Evolutionary conservation across 2,888 invertebrate genomes (phyloP), one percentile per base, ranked within the genome.

Genomic region (Cactoblastis cactorum): DNA sequence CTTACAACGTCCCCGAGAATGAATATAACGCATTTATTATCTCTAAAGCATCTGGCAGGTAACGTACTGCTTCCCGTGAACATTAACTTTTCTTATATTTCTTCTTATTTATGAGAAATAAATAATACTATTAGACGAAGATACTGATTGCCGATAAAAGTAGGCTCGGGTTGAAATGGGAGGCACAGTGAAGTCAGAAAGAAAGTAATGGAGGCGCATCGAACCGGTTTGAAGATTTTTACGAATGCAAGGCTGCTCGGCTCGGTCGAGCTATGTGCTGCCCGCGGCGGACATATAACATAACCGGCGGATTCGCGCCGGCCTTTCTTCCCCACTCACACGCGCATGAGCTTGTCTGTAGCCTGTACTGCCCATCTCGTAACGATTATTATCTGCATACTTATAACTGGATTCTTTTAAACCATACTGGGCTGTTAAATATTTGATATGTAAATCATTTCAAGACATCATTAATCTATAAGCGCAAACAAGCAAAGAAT

Each of bases 141-240:
- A 89, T 89, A 87, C 87, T 85, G 85, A 89, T 87, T 87, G 80
- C 84, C 81, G 89, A 89, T 89, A 89, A 89, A 88, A 89, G 86
- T 86, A 85, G 85, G 84, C 83, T 83, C 85, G 80, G 84, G 87
- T 87, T 84, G 86, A 86, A 58, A 88, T 87, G 87, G 87, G 88
- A 85, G 88, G 87, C 86, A 83, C 84, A 75, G 74, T 84, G 80
- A 86, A 85, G 81, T 83, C 84, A 86, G 89, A 88, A 88, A 87
- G 89, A 88, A 88, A 88, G 88, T 87, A 87, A 87, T 88, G 87
- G 87, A 83, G 85, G 87, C 85, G 80, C 85, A 83, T 84, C 83
- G 80, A 86, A 89, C 88, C 89, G 88, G 89, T 88, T 89, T 84
- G 75, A 72, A 87, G 80, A 88, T 89, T 89, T 88, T 89, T 89